Conservation (phyloP, 2,888 invertebrate genomes). For the Reticulitermes lucifugus region DNA sequence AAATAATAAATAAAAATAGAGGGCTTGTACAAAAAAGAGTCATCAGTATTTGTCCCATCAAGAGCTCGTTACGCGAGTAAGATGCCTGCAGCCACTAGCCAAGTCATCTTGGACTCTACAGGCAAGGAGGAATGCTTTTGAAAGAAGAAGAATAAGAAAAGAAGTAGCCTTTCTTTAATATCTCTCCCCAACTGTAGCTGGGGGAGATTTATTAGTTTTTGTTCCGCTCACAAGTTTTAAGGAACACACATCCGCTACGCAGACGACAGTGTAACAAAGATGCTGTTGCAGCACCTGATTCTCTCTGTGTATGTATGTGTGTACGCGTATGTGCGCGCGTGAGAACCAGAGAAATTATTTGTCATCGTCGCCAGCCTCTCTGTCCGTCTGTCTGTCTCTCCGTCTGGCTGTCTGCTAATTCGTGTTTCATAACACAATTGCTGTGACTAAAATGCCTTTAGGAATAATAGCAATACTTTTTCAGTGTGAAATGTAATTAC, state of each 20-base stretch:
- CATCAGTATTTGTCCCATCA: constrained; percentile 41
- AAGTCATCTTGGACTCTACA: constrained; percentile 30
- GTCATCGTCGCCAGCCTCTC: neutral
- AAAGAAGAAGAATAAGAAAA: neutral
- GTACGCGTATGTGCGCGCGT: neutral
- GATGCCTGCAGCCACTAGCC: constrained; percentile 17
- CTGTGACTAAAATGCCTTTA: neutral
- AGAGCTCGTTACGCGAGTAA: constrained; percentile 16
- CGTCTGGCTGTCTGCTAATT: neutral
- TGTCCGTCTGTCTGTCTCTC: no score
- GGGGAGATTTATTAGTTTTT: constrained; percentile 32
- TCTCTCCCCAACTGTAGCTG: constrained; percentile 9
- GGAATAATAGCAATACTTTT: neutral
- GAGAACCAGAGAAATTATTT: constrained; percentile 9
- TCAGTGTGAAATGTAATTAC: neutral
- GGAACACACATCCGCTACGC: constrained; percentile 24
- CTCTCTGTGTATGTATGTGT: neutral
- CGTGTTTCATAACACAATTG: constrained; percentile 4
- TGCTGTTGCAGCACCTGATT: constrained; percentile 15
- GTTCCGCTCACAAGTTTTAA: constrained; percentile 34
- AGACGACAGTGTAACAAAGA: constrained; percentile 1
- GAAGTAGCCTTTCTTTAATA: constrained; percentile 21
- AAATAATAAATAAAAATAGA: constrained; percentile 6
- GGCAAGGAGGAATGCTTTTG: constrained; percentile 30
- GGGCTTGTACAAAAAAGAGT: neutral